Conservation (phyloP, 2,888 invertebrate genomes). For the Leucania comma region DNA sequence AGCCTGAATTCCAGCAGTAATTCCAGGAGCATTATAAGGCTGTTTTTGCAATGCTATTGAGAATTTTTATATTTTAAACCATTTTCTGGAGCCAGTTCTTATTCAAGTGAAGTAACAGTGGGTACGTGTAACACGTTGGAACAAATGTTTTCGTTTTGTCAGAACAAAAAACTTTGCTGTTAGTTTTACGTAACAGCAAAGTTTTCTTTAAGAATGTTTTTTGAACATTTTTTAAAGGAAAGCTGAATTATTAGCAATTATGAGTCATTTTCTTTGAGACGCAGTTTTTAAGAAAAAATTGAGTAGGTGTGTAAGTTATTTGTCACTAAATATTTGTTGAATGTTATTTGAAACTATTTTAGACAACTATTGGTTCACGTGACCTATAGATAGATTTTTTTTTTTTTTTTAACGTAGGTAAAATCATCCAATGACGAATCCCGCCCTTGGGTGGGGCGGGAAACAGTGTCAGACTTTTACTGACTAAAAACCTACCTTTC, state of each 20-base stretch:
- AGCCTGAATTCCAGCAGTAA: too few species aligned
- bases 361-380: too few species aligned
- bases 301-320: background rate
- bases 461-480: too few species aligned
- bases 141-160: conserved; percentile 18
- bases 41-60: background rate
- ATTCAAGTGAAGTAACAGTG: background rate
- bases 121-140: conserved; percentile 17
- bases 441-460: too few species aligned
- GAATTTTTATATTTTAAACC: background rate
- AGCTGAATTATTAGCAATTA: background rate
- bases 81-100: background rate
- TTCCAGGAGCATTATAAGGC: too few species aligned
- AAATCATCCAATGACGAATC: too few species aligned
- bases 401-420: too few species aligned
- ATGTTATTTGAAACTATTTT: too few species aligned
- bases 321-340: too few species aligned
- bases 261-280: background rate
- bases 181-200: too few species aligned
- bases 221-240: conserved; percentile 9
- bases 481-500: too few species aligned
- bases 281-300: background rate
- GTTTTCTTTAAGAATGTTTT: conserved; percentile 1
- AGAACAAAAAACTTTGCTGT: conserved; percentile 2
- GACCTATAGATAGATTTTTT: too few species aligned